Conservation (phyloP, 2,113 vertebrate species). For the Clinocottus analis region DNA sequence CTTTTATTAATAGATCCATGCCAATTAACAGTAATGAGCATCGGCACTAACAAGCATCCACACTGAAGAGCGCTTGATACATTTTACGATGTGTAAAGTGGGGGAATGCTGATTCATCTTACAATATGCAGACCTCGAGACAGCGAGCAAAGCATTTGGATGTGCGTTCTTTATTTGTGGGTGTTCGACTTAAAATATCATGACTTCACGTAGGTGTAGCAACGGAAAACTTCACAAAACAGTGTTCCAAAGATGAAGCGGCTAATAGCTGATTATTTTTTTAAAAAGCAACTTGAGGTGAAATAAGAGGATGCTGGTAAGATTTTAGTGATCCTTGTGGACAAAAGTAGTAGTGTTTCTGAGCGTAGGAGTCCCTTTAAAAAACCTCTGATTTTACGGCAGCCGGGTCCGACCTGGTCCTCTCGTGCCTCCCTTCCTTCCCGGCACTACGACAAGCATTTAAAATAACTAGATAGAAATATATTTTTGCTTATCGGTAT, state of each 20-base stretch:
- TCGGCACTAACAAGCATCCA: slow-evolving; percentile 25
- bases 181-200: not conserved
- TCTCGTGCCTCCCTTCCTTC: too few relatives aligned
- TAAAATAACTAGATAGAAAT: too few relatives aligned
- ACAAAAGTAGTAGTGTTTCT: not conserved
- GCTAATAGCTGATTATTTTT: not conserved
- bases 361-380: not conserved
- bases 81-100: not conserved
- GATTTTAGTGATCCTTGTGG: too few relatives aligned
- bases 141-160: not conserved
- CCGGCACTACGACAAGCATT: too few relatives aligned
- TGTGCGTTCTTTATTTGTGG: not conserved
- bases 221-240: not conserved
- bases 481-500: too few relatives aligned
- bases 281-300: not conserved
- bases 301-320: too few relatives aligned
- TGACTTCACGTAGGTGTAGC: too few relatives aligned
- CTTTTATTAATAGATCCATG: slow-evolving; percentile 58
- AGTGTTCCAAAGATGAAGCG: not conserved
- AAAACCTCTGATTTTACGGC: not conserved
- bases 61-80: slow-evolving; percentile 6
- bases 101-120: not conserved
- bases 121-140: not conserved
- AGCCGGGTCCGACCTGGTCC: too few relatives aligned
- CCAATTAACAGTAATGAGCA: slow-evolving; percentile 58